Evolutionary conservation across 1,140 invertebrate species (phyloP), one percentile per base, ranked within the genome.

Genomic region (Bombyx mandarina): DNA sequence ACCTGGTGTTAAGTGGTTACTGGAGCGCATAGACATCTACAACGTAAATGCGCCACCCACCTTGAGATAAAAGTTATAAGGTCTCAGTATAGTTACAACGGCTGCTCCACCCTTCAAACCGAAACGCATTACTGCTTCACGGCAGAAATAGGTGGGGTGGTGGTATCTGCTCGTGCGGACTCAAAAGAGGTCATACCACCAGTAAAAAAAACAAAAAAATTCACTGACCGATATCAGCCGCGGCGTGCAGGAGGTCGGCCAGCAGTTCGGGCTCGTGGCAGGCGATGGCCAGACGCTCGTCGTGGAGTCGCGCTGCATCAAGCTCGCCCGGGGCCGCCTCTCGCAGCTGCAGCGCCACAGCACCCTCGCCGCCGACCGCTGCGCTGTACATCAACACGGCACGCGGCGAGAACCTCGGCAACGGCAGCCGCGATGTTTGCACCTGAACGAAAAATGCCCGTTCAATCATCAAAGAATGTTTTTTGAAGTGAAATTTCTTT

Each of bases 351-450:
- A 90, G 74, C 60, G 86, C 86, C 8, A 88, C 86, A 22, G 87
- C 86, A 58, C 89, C 89, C 71, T 90, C 90, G 64, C 82, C 86
- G 67, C 88, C 90, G 52, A 90, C 89, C 56, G 89, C 89, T 60
- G 89, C 89, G 82, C 89, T 90, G 83, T 90, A 90, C 89, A 90
- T 90, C 65, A 91, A 79, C 67, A 90, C 89, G 52, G 89, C 88
- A 56, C 88, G 87, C 54, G 89, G 83, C 61, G 88, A 86, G 69
- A 89, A 86, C 73, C 79, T 82, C 59, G 89, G 87, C 82, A 90
- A 77, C 67, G 89, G 89, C 76, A 90, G 79, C 66, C 89, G 87
- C 58, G 75, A 67, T 53, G 74, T 74, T 56, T 72, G 69, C 54
- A 86, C 78, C 83, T 86, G 71, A 35, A 45, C 8, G 42, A 51